These are phyloP conservation scores for Sebastolobus altivelis DNA, from an alignment of 2,797 vertebrate species.

Conservation along the genomic window DNA sequence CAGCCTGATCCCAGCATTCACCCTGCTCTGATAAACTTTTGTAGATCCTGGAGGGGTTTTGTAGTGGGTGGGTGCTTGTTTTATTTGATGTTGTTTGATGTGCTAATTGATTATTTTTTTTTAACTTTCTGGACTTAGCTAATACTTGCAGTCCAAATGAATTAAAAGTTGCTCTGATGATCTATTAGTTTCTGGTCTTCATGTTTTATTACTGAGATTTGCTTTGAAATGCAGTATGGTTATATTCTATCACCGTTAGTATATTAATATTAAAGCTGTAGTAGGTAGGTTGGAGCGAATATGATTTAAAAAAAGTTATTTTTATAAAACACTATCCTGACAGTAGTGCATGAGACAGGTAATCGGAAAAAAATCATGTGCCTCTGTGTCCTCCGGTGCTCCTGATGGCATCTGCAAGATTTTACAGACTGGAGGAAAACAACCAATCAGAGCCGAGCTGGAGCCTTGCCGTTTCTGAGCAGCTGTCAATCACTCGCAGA, in stretches of 20 bases:
- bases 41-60: slow-evolving; percentile 17
- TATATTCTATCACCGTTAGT: background rate
- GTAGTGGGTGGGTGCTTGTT: background rate
- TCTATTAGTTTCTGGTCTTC: slow-evolving; percentile 2
- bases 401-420: no score
- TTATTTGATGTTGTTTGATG: slow-evolving; percentile 41
- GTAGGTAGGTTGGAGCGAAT: no score
- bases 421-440: no score
- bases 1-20: background rate
- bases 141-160: slow-evolving; percentile 13
- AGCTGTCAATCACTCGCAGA: no score
- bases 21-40: slow-evolving; percentile 11
- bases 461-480: no score
- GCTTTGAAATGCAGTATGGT: background rate
- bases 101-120: slow-evolving; percentile 3
- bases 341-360: no score
- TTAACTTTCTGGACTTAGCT: background rate
- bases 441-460: no score
- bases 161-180: slow-evolving; percentile 8
- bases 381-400: no score
- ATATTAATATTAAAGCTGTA: background rate
- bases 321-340: no score
- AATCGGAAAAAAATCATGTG: no score
- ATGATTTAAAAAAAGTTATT: no score
- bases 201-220: background rate